Evolutionary conservation across 2,888 invertebrate species (phyloP).

Genomic region (Chelonus formosanus): DNA sequence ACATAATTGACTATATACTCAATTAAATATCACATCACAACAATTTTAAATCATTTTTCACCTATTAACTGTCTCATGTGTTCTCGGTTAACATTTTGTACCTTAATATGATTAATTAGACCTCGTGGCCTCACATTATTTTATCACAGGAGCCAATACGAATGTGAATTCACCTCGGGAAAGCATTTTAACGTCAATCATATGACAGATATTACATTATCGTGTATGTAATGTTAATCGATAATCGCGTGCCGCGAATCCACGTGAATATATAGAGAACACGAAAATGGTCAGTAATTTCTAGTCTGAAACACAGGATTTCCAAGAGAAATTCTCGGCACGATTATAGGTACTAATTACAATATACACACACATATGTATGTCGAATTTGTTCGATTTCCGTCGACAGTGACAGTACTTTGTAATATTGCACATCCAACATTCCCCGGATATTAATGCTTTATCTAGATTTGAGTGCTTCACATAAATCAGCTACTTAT

Average conservation of each 20-base stretch:
- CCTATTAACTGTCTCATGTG: too few relatives aligned
- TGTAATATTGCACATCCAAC: too few relatives aligned
- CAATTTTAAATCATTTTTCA: too few relatives aligned
- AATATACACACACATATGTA: slow-evolving; percentile 21
- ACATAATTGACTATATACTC: too few relatives aligned
- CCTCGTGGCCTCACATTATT: slow-evolving; percentile 1
- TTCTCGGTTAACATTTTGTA: too few relatives aligned
- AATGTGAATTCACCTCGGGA: neutral
- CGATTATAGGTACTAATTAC: slow-evolving; percentile 42
- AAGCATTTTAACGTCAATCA: slow-evolving; percentile 38
- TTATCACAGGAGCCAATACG: neutral
- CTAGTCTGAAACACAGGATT: slow-evolving; percentile 37
- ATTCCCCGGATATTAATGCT: too few relatives aligned
- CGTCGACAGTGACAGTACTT: too few relatives aligned
- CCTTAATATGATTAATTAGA: too few relatives aligned
- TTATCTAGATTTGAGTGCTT: too few relatives aligned
- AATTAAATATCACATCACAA: too few relatives aligned
- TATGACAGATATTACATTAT: slow-evolving; percentile 45
- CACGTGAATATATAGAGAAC: slow-evolving; percentile 21
- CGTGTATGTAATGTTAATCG: slow-evolving; percentile 43
- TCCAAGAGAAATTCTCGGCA: slow-evolving; percentile 39
- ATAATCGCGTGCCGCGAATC: slow-evolving; percentile 33
- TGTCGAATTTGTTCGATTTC: slow-evolving; percentile 11
- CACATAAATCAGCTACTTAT: too few relatives aligned
- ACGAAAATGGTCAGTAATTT: slow-evolving; percentile 39